Evolutionary conservation across 2,888 invertebrate genomes (phyloP).

Genomic region (Ochropleura plecta): DNA sequence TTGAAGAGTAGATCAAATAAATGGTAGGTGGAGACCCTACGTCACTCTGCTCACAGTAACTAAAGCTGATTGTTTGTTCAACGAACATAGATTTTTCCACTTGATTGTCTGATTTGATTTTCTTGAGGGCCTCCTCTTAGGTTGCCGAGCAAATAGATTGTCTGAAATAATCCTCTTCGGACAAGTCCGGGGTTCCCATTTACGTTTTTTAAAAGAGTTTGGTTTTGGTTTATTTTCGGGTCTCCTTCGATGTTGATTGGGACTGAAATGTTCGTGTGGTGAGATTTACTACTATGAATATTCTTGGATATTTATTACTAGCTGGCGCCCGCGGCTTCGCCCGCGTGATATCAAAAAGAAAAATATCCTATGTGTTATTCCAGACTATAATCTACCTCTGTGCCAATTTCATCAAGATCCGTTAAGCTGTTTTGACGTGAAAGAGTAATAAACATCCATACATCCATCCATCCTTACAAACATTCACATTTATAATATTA

Average conservation of each 20-base stretch:
- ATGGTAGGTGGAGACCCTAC: slow-evolving; percentile 81
- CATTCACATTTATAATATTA: no score
- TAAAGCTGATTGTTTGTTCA: slow-evolving; percentile 89
- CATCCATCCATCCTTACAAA: no score
- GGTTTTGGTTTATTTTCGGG: slow-evolving; percentile 36
- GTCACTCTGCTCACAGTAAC: slow-evolving; percentile 85
- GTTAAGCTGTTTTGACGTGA: no score
- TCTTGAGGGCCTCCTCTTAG: slow-evolving; percentile 81
- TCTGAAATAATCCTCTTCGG: slow-evolving; percentile 72
- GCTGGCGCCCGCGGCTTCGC: no score
- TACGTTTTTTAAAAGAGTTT: slow-evolving; percentile 58
- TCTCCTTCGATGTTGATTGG: slow-evolving; percentile 31
- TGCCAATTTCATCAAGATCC: no score
- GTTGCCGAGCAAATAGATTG: slow-evolving; percentile 77
- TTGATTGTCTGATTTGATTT: slow-evolving; percentile 91
- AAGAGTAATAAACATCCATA: no score
- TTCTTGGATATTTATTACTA: neutral
- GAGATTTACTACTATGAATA: slow-evolving; percentile 8
- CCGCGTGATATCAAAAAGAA: no score
- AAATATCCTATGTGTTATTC: no score
- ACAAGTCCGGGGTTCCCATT: slow-evolving; percentile 43
- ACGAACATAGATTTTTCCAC: slow-evolving; percentile 90
- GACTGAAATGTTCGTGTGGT: neutral
- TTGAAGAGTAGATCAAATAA: slow-evolving; percentile 84
- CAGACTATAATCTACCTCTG: no score